Percentiles rank a stretch among this genome's conserved stretches.
phyloP scores from a whole-genome alignment of 2,797 vertebrate species.

The Gymnothorax reevesii region DNA sequence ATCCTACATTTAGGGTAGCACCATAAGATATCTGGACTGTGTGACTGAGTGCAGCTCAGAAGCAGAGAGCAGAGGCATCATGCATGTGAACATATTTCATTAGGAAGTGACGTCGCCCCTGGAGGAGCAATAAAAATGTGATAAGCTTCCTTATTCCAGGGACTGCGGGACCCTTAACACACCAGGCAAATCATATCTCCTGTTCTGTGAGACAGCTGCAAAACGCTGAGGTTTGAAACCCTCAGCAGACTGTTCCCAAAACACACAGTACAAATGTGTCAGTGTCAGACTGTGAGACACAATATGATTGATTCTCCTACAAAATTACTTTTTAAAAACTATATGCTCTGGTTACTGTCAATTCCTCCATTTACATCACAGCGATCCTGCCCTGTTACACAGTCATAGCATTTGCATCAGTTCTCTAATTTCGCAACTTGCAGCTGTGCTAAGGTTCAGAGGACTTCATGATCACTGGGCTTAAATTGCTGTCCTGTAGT shows the following conservation, averaged over 20 bases:
- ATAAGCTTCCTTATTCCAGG: background rate
- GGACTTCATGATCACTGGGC: background rate
- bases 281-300: background rate
- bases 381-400: background rate
- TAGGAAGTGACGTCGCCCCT: background rate
- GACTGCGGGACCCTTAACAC: background rate
- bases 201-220: too few species aligned
- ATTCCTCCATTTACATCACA: background rate
- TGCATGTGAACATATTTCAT: background rate
- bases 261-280: background rate
- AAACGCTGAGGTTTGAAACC: background rate
- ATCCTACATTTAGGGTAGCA: background rate
- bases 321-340: background rate
- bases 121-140: background rate
- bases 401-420: background rate
- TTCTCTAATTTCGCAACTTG: background rate
- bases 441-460: background rate
- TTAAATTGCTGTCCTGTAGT: background rate
- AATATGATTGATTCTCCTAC: background rate
- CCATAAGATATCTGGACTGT: background rate
- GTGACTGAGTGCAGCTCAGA: background rate
- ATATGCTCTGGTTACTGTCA: background rate
- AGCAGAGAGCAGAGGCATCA: background rate
- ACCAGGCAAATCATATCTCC: background rate
- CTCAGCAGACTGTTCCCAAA: background rate